These are phyloP conservation scores for Chascanopsetta lugubris DNA, from an alignment of 2,113 vertebrate genomes.

Conservation along the genomic window DNA sequence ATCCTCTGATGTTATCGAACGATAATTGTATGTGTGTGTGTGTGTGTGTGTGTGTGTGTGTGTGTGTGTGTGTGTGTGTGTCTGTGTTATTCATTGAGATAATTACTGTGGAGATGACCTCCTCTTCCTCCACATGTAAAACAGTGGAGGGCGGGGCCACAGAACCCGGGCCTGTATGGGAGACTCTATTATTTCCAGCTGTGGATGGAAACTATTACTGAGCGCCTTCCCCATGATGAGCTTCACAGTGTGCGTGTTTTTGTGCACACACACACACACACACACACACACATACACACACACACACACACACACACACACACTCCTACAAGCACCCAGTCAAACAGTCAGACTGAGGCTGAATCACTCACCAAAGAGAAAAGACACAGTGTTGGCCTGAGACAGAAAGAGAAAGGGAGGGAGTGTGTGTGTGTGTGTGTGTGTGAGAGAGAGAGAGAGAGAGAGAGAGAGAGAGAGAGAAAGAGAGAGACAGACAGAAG, in stretches of 20 bases:
- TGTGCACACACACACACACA: too few species aligned
- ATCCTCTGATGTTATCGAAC: not conserved
- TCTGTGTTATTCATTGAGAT: slow-evolving; percentile 31
- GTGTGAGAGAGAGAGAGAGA: slow-evolving; percentile 38
- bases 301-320: slow-evolving; percentile 9
- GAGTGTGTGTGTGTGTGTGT: slow-evolving; percentile 6
- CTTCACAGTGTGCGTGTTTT: slow-evolving; percentile 57
- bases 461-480: slow-evolving; percentile 49
- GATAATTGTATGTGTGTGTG: too few species aligned
- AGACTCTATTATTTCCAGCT: slow-evolving; percentile 86
- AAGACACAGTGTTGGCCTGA: slow-evolving; percentile 69
- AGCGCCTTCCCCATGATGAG: slow-evolving; percentile 72
- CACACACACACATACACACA: slow-evolving; percentile 2
- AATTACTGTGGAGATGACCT: slow-evolving; percentile 50
- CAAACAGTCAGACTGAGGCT: slow-evolving; percentile 62
- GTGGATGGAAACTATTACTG: slow-evolving; percentile 87
- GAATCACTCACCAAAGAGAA: slow-evolving; percentile 71
- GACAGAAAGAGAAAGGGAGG: slow-evolving; percentile 43
- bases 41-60: slow-evolving; percentile 7
- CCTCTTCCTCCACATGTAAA: slow-evolving; percentile 53
- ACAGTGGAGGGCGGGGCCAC: slow-evolving; percentile 73
- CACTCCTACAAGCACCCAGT: slow-evolving; percentile 57
- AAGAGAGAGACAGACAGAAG: slow-evolving; percentile 37
- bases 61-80: slow-evolving; percentile 8
- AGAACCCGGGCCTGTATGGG: slow-evolving; percentile 68